Percentiles rank a stretch among this genome's conserved stretches.
These are phyloP conservation scores for Pelodytes ibericus DNA, from an alignment of 2,797 vertebrate species.

Conservation along the genomic window DNA sequence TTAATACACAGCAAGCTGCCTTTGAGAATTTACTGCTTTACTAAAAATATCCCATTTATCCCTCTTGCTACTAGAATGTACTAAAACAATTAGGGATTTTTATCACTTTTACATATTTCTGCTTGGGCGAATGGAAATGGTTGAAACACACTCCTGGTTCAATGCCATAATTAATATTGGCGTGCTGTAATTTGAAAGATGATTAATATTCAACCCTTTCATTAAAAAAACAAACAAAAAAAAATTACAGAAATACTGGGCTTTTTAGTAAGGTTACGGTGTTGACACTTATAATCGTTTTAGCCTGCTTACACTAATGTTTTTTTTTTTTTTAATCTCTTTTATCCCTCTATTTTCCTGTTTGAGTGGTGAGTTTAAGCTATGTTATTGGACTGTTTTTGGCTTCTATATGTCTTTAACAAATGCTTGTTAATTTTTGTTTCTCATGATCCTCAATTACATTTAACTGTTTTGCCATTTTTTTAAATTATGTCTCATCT, in stretches of 20 bases:
- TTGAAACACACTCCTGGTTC: neutral
- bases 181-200: conserved; percentile 9
- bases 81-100: conserved; percentile 50
- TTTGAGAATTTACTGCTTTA: conserved; percentile 38
- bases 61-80: conserved; percentile 36
- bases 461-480: no score
- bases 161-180: conserved; percentile 10
- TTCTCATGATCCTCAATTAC: no score
- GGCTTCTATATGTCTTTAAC: no score
- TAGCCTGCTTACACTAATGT: neutral
- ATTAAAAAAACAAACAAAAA: conserved; percentile 1
- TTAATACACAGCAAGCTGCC: conserved; percentile 46
- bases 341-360: neutral
- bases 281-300: no score
- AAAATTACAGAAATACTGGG: neutral
- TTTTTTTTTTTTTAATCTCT: neutral
- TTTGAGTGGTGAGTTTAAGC: no score
- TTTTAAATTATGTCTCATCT: no score
- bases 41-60: conserved; percentile 53
- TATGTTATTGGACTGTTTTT: no score
- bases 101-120: conserved; percentile 13
- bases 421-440: no score
- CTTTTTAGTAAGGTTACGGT: neutral
- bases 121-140: conserved; percentile 14
- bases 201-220: neutral